Evolutionary conservation across 2,113 vertebrate genomes (phyloP), one percentile per base, ranked within the genome.

Genomic region (Ancistrus triradiatus): DNA sequence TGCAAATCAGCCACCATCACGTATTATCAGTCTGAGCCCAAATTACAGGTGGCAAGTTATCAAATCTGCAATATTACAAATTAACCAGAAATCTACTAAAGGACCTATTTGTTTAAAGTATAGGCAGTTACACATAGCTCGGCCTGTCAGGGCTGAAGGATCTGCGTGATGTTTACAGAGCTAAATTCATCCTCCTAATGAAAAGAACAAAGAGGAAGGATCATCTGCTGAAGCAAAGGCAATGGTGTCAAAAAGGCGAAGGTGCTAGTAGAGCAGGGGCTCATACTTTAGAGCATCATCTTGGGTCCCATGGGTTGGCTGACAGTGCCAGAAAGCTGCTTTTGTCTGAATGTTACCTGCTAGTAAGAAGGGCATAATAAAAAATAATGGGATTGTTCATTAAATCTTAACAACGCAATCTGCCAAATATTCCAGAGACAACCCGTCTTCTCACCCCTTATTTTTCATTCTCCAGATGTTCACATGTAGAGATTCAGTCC

Each of bases 31-130:
- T 66, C 63, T 69, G 33, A 4, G 1, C 59, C 65, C 53, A 73
- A 79, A 79, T 77, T 75, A 73, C 56, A 69, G 68, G 69, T 77
- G 77, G 77, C 72, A 77, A 79, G 66, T 79, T 75, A 75, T 73
- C 72, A 71, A 70, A 74, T 77, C 63, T 63, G 44, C 55, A 53
- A 69, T 74, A 75, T 75, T 73, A 70, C 70, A 73, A 73, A 69
- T 68, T 74, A 79, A 79, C 77, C 71, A 75, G 17, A 40, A 11
- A 67, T 57, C 62, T 69, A 68, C 57, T 59, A 22, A 24, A 62
- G 64, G 74, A 73, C 50, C 70, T 73, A 77, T 69, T 74, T 61
- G 52, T 66, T 65, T 67, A 77, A 70, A 68, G 70, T 73, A 72
- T 64, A 74, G 72, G 66, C 77, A 76, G 75, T 77, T 77, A 79